These are phyloP conservation scores for Valencia hispanica DNA, from an alignment of 2,797 vertebrate genomes.

Conservation along the genomic window DNA sequence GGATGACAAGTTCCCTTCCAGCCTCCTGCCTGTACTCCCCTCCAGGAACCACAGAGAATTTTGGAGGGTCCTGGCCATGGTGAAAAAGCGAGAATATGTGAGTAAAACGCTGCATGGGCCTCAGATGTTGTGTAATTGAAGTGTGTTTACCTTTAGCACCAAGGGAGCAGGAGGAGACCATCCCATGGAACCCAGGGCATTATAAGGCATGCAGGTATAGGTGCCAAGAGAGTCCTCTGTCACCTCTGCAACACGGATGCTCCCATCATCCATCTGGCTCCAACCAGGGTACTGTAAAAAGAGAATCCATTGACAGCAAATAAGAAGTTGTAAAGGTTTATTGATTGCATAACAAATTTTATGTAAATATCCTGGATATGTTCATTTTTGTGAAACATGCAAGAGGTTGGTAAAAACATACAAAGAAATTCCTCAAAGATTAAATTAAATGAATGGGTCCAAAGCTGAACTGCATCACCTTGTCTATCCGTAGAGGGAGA, in stretches of 20 bases:
- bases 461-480: conserved; percentile 64
- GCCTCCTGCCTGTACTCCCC: conserved; percentile 99
- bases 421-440: not conserved
- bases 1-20: conserved; percentile 96
- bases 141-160: conserved; percentile 93
- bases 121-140: not conserved
- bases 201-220: conserved; percentile 99
- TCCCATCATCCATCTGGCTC: conserved; percentile 96
- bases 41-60: conserved; percentile 99
- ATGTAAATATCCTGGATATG: not conserved
- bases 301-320: not conserved
- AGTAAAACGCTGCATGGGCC: not conserved
- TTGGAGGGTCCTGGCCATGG: conserved; percentile 90
- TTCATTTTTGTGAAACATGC: not conserved
- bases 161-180: conserved; percentile 95
- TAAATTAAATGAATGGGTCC: conserved; percentile 8
- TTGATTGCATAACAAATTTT: not conserved
- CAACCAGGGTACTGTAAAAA: conserved; percentile 90
- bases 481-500: conserved; percentile 89
- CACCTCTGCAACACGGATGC: conserved; percentile 96
- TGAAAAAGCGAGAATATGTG: conserved; percentile 3
- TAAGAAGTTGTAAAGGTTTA: not conserved
- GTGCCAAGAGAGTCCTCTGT: conserved; percentile 98
- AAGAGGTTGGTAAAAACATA: not conserved
- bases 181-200: conserved; percentile 97